Evolutionary conservation across 2,113 vertebrate genomes (phyloP), one percentile per base, ranked within the genome.

Genomic region (Barbus barbus): DNA sequence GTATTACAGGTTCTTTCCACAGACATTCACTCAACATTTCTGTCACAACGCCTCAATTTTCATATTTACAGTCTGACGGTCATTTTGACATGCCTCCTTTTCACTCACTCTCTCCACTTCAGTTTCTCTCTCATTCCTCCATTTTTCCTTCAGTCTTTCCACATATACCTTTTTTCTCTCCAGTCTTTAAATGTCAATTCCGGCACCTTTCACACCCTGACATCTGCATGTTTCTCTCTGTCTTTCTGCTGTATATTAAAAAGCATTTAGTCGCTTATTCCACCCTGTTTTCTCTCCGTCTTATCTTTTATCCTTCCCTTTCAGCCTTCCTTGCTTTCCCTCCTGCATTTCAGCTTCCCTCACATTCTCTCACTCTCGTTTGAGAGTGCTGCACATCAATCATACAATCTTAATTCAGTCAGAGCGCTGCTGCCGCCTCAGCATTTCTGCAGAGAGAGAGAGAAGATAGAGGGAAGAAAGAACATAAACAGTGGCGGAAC

Each of bases 351-450:
- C 44, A 36, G 61, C 79, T 75, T 78, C 61, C 44, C 38, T 76
- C 61, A n/a, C 60, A 1, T 51, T 69, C 78, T 48, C 53, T 65
- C 67, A 33, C 81, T 83, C 74, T 87, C 61, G 63, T 76, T 81
- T 28, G 56, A 74, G 80, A 88, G 87, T 74, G 67, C 84, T 76
- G 48, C 11, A 20, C 65, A 86, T 83, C 83, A 87, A 89, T 86
- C 84, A 87, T 67, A 82, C 80, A 71, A 79, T 74, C 81, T 73
- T 85, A 83, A 83, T 83, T 85, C 84, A 88, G 82, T 80, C 53
- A 81, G 69, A 84, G 71, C 11, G 36, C 74, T n/a, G 24, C 28
- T 86, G 82, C 84, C 33, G 69, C 81, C 82, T 84, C 82, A 82
- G 74, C 85, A 88, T 51, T 58, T 76, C 65, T 38, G 46, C 38